phyloP scores from a whole-genome alignment of 2,797 vertebrate genomes.

The Podarcis lilfordi region DNA sequence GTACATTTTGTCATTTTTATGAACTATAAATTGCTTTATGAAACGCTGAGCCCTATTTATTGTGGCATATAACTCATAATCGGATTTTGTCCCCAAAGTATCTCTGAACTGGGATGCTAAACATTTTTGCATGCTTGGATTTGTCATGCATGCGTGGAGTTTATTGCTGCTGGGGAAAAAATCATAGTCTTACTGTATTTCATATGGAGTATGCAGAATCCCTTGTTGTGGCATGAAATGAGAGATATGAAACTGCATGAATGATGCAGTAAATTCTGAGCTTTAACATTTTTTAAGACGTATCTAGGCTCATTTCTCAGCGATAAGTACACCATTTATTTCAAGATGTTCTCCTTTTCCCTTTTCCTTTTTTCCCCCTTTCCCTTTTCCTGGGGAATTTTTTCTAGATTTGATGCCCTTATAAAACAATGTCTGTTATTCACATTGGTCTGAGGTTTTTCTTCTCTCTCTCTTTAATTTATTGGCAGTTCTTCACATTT shows the following conservation, averaged over 20 bases:
- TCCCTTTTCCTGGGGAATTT: constrained; percentile 50
- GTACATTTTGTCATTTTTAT: constrained; percentile 87
- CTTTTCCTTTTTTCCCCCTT: constrained; percentile 32
- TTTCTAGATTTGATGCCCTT: constrained; percentile 37
- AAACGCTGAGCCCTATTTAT: constrained; percentile 84
- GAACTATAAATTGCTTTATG: constrained; percentile 86
- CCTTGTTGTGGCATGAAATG: constrained; percentile 75
- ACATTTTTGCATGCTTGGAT: constrained; percentile 81
- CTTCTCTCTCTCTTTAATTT: neutral
- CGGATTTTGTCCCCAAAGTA: constrained; percentile 80
- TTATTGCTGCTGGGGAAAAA: constrained; percentile 72
- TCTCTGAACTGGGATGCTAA: constrained; percentile 81
- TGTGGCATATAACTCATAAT: constrained; percentile 84
- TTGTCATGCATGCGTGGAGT: constrained; percentile 81
- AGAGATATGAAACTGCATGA: constrained; percentile 76
- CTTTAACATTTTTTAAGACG: constrained; percentile 71
- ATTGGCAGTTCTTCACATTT: neutral
- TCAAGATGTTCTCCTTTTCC: constrained; percentile 61
- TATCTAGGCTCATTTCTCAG: constrained; percentile 76
- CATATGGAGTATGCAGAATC: constrained; percentile 76
- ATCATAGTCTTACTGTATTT: constrained; percentile 76
- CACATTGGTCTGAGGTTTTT: neutral
- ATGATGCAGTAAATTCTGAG: constrained; percentile 75
- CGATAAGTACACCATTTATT: constrained; percentile 78
- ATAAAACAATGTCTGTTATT: constrained; percentile 46